A percentile compares a stretch with the other conserved stretches of the same genome.
Conservation (phyloP, 2,797 vertebrate species). For the Vipera ursinii region DNA sequence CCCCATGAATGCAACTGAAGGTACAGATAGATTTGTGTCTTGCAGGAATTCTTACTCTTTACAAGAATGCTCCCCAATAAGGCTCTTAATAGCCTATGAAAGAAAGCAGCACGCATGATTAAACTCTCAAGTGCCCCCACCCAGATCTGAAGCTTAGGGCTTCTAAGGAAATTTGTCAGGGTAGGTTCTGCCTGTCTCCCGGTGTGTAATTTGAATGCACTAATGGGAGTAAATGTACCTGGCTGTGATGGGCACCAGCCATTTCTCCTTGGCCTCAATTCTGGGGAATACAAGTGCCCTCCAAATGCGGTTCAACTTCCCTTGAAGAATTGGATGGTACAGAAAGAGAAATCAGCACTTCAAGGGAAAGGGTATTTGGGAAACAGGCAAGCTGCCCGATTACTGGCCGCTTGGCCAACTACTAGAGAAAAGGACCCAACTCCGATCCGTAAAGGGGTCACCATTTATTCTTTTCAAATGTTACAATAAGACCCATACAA, state of each 20-base stretch:
- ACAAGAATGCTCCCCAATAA: neutral
- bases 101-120: neutral
- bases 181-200: neutral
- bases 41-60: neutral
- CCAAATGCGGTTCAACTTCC: neutral
- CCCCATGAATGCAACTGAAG: neutral
- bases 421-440: slow-evolving; percentile 57
- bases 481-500: slow-evolving; percentile 95
- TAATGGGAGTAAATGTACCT: neutral
- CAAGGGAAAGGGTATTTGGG: neutral
- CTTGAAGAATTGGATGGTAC: neutral
- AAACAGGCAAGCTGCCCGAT: neutral
- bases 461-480: slow-evolving; percentile 98
- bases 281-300: neutral
- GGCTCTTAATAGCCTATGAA: neutral
- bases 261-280: neutral
- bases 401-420: neutral
- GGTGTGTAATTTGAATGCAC: neutral
- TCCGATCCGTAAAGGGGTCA: slow-evolving; percentile 72
- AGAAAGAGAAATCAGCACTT: neutral
- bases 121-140: neutral
- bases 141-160: neutral
- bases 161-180: neutral
- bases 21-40: neutral
- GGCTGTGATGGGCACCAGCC: neutral